Evolutionary conservation across 30 jellyfish, hydroid and myxozoan species (phyloP).

Genomic region (Calvadosia cruxmelitensis): DNA sequence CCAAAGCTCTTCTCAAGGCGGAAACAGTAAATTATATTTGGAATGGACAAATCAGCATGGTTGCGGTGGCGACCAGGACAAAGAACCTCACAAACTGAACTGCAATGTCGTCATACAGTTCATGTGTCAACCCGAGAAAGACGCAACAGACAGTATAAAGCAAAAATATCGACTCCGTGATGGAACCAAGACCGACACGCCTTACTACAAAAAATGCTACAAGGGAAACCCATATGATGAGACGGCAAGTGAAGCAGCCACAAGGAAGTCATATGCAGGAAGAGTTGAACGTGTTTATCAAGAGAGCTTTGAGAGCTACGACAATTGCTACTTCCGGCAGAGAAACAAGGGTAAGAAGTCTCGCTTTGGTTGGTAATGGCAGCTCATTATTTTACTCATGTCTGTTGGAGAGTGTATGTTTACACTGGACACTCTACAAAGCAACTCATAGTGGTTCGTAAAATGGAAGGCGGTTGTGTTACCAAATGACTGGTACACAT

Average conservation of each 20-base stretch:
- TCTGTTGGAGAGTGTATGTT: no score
- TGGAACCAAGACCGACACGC: conserved; percentile 55
- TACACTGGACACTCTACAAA: no score
- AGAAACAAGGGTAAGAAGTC: conserved; percentile 90
- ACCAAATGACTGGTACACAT: no score
- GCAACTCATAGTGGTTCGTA: no score
- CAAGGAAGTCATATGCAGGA: background rate
- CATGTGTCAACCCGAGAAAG: conserved; percentile 48
- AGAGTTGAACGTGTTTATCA: conserved; percentile 28
- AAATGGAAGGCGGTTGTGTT: no score
- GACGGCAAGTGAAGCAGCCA: background rate
- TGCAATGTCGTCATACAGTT: conserved; percentile 69
- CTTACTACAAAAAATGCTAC: conserved; percentile 13
- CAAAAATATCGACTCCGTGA: conserved; percentile 21
- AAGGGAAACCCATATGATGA: conserved; percentile 12
- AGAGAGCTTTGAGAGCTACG: conserved; percentile 74
- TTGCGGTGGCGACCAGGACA: conserved; percentile 90
- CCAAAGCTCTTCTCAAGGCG: background rate
- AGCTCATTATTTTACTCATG: no score
- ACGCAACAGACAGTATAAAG: background rate
- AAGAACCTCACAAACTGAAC: conserved; percentile 73
- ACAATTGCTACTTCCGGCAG: conserved; percentile 60
- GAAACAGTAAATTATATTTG: conserved; percentile 19
- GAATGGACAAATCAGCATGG: conserved; percentile 98
- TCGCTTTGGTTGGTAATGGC: no score